Evolutionary conservation across 2,888 invertebrate species (phyloP), one percentile per base, ranked within the genome.

Genomic region (Drosophila maculinotata): DNA sequence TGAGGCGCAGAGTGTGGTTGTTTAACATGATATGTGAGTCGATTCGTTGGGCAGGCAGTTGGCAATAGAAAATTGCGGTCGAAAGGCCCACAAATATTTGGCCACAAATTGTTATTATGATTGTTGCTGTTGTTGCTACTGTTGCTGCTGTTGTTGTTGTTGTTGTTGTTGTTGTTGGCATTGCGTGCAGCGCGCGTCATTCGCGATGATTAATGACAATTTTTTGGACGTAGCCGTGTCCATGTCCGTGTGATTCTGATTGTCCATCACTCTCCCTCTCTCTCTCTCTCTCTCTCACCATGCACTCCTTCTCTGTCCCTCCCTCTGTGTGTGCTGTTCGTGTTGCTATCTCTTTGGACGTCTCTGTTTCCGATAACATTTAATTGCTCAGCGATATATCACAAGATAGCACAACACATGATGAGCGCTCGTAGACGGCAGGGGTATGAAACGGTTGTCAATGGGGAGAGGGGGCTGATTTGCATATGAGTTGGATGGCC

Each of bases 321-420:
- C 25, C 5, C 49, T 23, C 65, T 42, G 39, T 33, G 48, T 33
- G 30, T 38, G n/a, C n/a, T 45, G 38, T 51, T n/a, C 20, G 9
- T 44, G 15, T 31, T 12, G 26, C 62, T 35, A 33, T 66, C 62
- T 62, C 41, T 54, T 64, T 65, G 67, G 78, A 72, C 74, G 67
- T 76, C 80, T 68, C 87, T 65, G 63, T 60, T 63, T 25, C 76
- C 77, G 86, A 83, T 83, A 87, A 77, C 67, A 82, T 87, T 79
- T 83, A 83, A 83, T 83, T 83, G 87, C 82, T 35, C 65, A 25
- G 72, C 79, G 87, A 83, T 87, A 87, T 77, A 85, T 79, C 77
- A 85, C 36, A 66, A 82, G 87, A 83, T 83, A 87, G 71, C 74
- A 56, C 52, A 47, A 14, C 41, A 56, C 23, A 59, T 36, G 51